A percentile compares a stretch with the other conserved stretches of the same genome.
Conservation (phyloP, 2,797 vertebrate species). For the Enteromius unitaeniatus region DNA sequence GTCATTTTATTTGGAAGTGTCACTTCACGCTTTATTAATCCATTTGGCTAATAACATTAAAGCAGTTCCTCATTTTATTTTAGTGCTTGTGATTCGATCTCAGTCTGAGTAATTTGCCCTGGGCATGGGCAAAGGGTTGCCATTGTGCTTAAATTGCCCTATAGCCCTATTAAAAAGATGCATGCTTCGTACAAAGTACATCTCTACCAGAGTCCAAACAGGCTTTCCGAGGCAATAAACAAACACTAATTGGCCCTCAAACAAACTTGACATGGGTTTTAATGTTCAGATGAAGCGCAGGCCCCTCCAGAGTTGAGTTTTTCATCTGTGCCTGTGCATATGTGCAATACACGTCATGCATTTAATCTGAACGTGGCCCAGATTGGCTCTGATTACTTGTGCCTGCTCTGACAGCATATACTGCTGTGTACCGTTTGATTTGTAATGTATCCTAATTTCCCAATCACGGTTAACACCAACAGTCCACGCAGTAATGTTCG, state of each 20-base stretch:
- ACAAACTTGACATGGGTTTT: constrained; percentile 62
- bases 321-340: constrained; percentile 41
- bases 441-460: constrained; percentile 38
- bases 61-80: constrained; percentile 50
- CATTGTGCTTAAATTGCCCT: constrained; percentile 20
- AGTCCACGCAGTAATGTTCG: constrained; percentile 13
- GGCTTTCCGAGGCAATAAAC: constrained; percentile 60
- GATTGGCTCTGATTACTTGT: constrained; percentile 47
- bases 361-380: constrained; percentile 34
- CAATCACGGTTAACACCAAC: constrained; percentile 41
- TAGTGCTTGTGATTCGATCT: background rate
- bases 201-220: constrained; percentile 43
- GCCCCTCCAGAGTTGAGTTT: constrained; percentile 39
- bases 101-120: background rate
- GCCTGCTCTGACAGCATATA: constrained; percentile 29
- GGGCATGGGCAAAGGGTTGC: constrained; percentile 16
- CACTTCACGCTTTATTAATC: constrained; percentile 63
- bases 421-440: constrained; percentile 39
- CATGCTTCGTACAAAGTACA: constrained; percentile 51
- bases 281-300: constrained; percentile 62
- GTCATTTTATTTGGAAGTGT: constrained; percentile 74
- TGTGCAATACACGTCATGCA: constrained; percentile 26
- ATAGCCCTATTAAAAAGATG: constrained; percentile 22
- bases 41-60: constrained; percentile 40
- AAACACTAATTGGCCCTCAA: constrained; percentile 68